Evolutionary conservation across 2,888 invertebrate genomes (phyloP), one percentile per base, ranked within the genome.

Genomic region (Dascillus cervinus): DNA sequence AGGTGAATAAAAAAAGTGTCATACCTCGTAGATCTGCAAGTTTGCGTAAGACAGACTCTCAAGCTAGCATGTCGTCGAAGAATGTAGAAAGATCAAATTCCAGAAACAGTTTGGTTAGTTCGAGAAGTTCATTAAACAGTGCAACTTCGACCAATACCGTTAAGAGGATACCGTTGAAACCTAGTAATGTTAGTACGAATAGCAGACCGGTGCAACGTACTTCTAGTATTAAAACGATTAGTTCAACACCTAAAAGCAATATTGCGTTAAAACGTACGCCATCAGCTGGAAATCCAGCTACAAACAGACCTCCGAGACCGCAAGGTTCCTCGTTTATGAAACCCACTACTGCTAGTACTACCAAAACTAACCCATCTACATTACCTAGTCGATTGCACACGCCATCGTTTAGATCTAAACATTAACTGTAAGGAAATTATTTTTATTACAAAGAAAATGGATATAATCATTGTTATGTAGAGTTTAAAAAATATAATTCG

Each of bases 271-370:
- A 47, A 70, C 59, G 60, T 50, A 28, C 55, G 51, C 53, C 55
- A 32, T 54, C 63, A 15, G 50, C 46, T 34, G 20, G 26, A 4
- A 37, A 19, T 23, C 34, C 48, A 30, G 33, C 46, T 27, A 47
- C 43, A 23, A 53, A 46, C 42, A 40, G 46, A 39, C 56, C 60
- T 4, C 60, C 70, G 11, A 65, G 67, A 27, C 57, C 57, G 11
- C 50, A 49, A 51, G 55, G 24, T 44, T 59, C 49, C 61, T 69
- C 57, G n/a, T 89, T 89, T 56, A 89, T 90, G 89, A 74, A 87
- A 52, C 89, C 89, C 1, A 90, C 90, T 0, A 79, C 88, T 13
- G 81, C 89, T 5, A 89, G 88, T 43, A 75, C 79, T 14, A 86
- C 86, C 28, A 83, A 87, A 59, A 77, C 73, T 44, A 44, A 39